Conservation (phyloP, 64 coral and sea anemone species). For the Stichodactyla helianthus region DNA sequence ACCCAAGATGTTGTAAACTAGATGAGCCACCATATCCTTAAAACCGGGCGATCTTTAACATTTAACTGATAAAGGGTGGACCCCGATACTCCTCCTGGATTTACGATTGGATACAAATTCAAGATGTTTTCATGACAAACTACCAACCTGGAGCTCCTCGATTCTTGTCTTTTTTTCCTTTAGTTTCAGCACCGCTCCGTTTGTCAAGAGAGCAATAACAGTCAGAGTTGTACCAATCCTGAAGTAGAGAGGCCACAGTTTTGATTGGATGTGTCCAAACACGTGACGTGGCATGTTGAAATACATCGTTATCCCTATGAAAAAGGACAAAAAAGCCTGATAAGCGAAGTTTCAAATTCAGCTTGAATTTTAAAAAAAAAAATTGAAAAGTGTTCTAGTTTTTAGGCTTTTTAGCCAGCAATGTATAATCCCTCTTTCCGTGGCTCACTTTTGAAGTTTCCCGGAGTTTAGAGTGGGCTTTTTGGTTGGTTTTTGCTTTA, state of each 20-base stretch:
- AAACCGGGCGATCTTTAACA: background rate
- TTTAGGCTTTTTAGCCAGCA: background rate
- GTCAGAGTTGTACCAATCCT: slow-evolving; percentile 48
- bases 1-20: background rate
- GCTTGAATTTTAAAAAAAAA: background rate
- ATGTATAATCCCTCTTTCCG: background rate
- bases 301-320: slow-evolving; percentile 61
- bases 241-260: slow-evolving; percentile 80
- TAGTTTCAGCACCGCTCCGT: slow-evolving; percentile 44
- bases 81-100: no score
- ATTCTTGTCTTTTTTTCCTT: slow-evolving; percentile 26
- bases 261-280: slow-evolving; percentile 76
- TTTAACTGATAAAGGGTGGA: no score
- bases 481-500: no score
- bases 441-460: background rate
- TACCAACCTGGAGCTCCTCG: background rate
- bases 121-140: background rate
- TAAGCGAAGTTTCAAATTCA: background rate
- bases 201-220: slow-evolving; percentile 44
- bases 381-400: background rate
- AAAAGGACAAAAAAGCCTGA: background rate
- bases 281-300: slow-evolving; percentile 75
- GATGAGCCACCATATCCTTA: background rate
- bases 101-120: background rate
- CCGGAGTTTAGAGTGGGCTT: no score